phyloP scores from a whole-genome alignment of 2,113 vertebrate genomes.

The Eurypyga helias region DNA sequence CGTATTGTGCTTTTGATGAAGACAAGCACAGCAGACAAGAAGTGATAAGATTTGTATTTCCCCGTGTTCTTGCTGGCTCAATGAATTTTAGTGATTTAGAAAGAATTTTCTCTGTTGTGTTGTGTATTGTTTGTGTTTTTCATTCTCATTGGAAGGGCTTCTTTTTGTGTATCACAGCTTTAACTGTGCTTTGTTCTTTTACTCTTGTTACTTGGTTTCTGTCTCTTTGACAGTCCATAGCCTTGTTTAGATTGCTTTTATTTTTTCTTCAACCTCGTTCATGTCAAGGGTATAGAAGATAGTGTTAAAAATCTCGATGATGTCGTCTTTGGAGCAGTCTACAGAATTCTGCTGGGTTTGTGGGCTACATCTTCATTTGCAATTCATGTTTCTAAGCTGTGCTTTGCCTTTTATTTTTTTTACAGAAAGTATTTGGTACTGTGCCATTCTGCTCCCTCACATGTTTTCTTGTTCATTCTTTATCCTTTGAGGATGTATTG shows the following conservation, averaged over 20 bases:
- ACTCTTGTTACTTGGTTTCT: background rate
- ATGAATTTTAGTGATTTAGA: background rate
- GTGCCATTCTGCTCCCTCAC: background rate
- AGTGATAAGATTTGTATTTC: background rate
- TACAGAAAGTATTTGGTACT: background rate
- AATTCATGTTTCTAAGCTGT: background rate
- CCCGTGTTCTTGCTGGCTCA: background rate
- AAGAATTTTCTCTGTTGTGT: background rate
- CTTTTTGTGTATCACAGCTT: background rate
- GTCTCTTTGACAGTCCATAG: background rate
- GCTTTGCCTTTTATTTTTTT: background rate
- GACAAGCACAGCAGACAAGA: background rate
- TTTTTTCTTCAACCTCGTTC: background rate
- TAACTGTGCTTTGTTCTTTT: background rate
- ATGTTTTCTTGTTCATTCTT: background rate
- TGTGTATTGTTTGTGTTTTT: background rate
- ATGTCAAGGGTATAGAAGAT: background rate
- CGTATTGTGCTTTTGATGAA: background rate
- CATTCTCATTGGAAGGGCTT: background rate
- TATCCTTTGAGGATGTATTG: constrained; percentile 28
- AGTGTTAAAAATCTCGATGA: background rate
- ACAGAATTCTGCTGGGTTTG: background rate
- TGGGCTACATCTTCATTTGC: background rate
- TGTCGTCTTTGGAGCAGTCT: background rate
- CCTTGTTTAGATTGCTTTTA: background rate